Percentiles rank a stretch among this genome's conserved stretches.
Conservation (phyloP, 1,140 invertebrate species). For the Lepeophtheirus salmonis region DNA sequence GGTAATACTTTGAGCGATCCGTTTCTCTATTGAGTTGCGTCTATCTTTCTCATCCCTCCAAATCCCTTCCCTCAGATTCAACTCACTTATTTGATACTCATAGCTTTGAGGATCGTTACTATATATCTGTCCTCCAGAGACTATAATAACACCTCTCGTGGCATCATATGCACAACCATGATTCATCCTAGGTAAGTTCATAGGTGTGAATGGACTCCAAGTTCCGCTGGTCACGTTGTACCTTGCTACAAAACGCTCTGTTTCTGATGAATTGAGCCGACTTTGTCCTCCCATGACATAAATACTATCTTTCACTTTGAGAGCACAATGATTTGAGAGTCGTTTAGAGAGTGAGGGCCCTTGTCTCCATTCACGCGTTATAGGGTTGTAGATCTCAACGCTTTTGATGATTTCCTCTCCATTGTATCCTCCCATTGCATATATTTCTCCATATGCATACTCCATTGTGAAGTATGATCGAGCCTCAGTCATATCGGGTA, state of each 20-base stretch:
- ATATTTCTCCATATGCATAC: background rate
- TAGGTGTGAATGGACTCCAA: background rate
- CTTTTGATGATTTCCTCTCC: background rate
- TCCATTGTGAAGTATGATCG: background rate
- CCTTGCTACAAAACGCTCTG: background rate
- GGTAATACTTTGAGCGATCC: too few species aligned
- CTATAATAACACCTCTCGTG: background rate
- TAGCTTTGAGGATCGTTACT: too few species aligned
- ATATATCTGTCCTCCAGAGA: background rate
- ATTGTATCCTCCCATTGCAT: background rate
- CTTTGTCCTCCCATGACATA: background rate
- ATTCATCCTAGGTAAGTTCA: background rate
- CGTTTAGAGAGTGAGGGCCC: background rate
- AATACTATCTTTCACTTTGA: background rate
- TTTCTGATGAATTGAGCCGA: too few species aligned
- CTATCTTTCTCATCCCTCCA: background rate
- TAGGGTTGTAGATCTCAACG: background rate
- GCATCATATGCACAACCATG: background rate
- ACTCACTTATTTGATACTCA: background rate
- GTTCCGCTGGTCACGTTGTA: background rate
- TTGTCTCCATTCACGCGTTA: background rate
- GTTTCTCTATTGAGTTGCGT: too few species aligned
- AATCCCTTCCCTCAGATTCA: background rate
- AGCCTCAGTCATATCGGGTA: background rate
- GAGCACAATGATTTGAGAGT: background rate